Evolutionary conservation across 2,797 vertebrate species (phyloP), one percentile per base, ranked within the genome.

Genomic region (Meda fulgida): DNA sequence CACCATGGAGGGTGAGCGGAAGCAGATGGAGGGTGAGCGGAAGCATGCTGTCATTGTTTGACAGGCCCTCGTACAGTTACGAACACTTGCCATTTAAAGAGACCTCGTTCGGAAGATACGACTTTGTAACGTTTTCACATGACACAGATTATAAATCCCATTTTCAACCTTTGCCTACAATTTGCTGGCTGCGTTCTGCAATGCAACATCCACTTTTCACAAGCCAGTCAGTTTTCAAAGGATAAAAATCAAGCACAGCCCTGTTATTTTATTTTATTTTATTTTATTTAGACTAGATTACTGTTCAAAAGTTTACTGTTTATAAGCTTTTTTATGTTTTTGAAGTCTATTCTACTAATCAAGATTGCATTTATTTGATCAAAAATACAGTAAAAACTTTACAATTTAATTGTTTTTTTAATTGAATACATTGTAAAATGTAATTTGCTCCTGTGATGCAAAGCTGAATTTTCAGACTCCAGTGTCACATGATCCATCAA

Each of bases 41-140:
- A 66, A 67, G 10, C 65, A 77, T 83, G 53, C 85, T 82, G 82
- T 82, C 38, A 26, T 69, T 36, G 80, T 76, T 87, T 83, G 8
- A 60, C 79, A 70, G 38, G 26, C 43, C 10, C 51, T 55, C 29
- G 69, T 76, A 77, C 53, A 55, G n/a, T 84, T 34, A 71, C 18
- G 7, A 51, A 72, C 48, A 65, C 38, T 10, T 77, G 71, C 48
- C 69, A 48, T 84, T 69, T 69, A 26, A 38, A 80, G 63, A 53
- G 65, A 69, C 23, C 46, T 18, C 13, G 19, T 19, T 66, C 43
- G 23, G 19, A 46, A 66, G 29, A 79, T 46, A 51, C 66, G 7
- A 23, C 63, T 14, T 26, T 1, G 16, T 18, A 48, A 6, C 16
- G 46, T 48, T 48, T 48, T 48, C 46, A 48, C 16, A 18, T 48